These are phyloP conservation scores for Lonchura striata DNA, from an alignment of 2,113 vertebrate genomes.

Conservation along the genomic window DNA sequence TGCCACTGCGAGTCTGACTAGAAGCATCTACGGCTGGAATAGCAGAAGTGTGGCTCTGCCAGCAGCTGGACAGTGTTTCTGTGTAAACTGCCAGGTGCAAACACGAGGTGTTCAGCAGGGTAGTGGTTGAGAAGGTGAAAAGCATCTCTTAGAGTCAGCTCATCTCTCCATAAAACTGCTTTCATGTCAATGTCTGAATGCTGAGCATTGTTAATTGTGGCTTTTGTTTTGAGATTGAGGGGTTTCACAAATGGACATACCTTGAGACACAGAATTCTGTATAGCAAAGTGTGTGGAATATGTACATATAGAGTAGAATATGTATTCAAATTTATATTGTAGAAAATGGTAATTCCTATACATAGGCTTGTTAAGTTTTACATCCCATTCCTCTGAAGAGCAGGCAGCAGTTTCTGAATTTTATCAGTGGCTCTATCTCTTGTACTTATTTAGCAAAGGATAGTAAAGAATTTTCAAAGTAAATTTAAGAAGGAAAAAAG, in stretches of 20 bases:
- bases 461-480: not conserved
- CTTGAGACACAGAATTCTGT: not conserved
- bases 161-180: not conserved
- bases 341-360: not conserved
- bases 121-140: not conserved
- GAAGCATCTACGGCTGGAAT: not conserved
- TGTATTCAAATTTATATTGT: not conserved
- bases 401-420: not conserved
- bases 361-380: not conserved
- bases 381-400: not conserved
- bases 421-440: not conserved
- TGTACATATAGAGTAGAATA: too few relatives aligned
- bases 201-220: not conserved
- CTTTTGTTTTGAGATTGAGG: not conserved
- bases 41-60: not conserved
- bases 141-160: not conserved
- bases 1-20: not conserved
- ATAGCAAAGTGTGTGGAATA: not conserved
- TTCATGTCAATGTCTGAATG: not conserved
- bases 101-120: not conserved
- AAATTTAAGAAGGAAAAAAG: not conserved
- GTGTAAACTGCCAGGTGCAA: not conserved
- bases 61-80: not conserved
- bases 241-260: fast-evolving
- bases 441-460: not conserved